Percentiles rank a stretch among this genome's conserved stretches.
Evolutionary conservation across 53 echinoderm and acorn worm genomes (phyloP).

Genomic region (Apostichopus leukothele): DNA sequence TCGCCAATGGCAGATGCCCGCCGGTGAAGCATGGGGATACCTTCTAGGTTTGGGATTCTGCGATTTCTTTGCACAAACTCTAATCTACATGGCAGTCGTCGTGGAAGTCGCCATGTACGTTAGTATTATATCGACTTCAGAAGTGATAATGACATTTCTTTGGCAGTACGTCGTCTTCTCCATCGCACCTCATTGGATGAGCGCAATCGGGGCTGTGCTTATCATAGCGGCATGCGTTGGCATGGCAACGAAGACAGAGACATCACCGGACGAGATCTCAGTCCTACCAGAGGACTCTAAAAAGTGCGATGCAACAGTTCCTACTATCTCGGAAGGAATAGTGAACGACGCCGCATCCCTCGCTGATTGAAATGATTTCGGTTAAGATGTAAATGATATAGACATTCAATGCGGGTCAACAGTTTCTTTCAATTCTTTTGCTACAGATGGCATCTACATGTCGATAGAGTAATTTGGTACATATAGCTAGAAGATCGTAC

Average conservation of each 20-base stretch:
- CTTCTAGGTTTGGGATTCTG: neutral
- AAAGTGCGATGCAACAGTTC: neutral
- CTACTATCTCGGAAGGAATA: neutral
- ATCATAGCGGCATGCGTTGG: constrained; percentile 40
- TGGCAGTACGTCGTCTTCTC: constrained; percentile 13
- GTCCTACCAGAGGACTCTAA: neutral
- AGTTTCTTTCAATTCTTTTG: too few species aligned
- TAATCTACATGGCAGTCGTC: constrained; percentile 19
- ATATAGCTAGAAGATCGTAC: too few species aligned
- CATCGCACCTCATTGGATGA: constrained; percentile 29
- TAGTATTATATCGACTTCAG: constrained; percentile 32
- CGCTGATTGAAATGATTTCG: neutral
- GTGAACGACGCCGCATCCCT: neutral
- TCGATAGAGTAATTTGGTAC: too few species aligned
- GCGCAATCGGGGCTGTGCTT: constrained; percentile 13
- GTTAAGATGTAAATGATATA: too few species aligned
- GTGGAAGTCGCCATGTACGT: constrained; percentile 46
- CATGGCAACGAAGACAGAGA: constrained; percentile 31
- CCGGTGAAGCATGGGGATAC: constrained; percentile 9
- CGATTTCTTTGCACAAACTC: constrained; percentile 18
- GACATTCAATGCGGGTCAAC: too few species aligned
- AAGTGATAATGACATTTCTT: constrained; percentile 30
- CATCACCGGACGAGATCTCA: neutral
- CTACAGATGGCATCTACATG: too few species aligned
- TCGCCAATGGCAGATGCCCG: constrained; percentile 4